Base-by-base conservation (phyloP, 2,888 invertebrate species). In the Morpho helenor region DNA sequence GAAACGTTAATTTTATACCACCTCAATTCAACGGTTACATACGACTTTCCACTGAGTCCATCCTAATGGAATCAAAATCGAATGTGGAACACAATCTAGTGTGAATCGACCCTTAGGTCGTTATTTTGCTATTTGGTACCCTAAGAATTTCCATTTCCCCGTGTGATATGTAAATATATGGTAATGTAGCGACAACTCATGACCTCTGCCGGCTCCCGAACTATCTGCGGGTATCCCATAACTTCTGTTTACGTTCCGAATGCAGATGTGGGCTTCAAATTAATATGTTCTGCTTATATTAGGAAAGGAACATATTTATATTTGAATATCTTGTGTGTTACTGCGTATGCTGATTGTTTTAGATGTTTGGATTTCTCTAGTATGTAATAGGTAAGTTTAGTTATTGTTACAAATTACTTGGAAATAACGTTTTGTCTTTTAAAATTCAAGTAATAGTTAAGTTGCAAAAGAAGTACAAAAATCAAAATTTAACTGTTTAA, bases 281-380 rank as follows among this genome's bases (percentile, higher is more conserved):
- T 86, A 87, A 87, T 87, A 84, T 83, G 84, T 82, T 86, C 82
- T 79, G 84, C 79, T 78, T 82, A 68, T 69, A 84, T 87, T 84
- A 82, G 67, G 74, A 57, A 52, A 51, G 62, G 56, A 53, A 43
- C 56, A 58, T 59, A 59, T 59, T 59, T 59, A 59, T 56, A 59
- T 62, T 56, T 56, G 59, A 54, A 62, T 59, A 59, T 59, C 41
- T 53, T 56, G 44, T 43, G 31, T 48, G 10, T 48, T 39, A 23
- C 22, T 1, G 8, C 8, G 47, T 8, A 23, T 3, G 9, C 43
- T 43, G 51, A 43, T 51, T 43, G 43, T 43, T 43, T 51, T 44
- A 4, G 31, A 5, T 5, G 31, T 31, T 31, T 31, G 31, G 31
- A 31, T 31, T 31, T 1, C 31, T 31, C 31, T 31, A 31, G 31